phyloP scores from a whole-genome alignment of 2,113 vertebrate genomes.

The Marmota flaviventris region DNA sequence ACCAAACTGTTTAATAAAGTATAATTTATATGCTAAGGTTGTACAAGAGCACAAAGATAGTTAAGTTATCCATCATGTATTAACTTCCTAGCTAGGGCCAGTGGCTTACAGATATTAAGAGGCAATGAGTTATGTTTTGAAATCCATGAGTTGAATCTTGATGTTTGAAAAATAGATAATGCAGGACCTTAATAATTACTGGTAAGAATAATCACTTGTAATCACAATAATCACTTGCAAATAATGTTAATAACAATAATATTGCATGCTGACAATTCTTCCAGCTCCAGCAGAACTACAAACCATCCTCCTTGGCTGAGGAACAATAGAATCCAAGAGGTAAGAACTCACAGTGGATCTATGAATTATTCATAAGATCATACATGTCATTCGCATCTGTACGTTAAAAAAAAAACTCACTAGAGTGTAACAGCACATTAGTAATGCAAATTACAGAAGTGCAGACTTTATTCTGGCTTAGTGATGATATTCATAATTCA shows the following conservation, averaged over 20 bases:
- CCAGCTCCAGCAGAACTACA: constrained; percentile 38
- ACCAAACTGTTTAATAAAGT: constrained; percentile 44
- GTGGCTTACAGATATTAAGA: background rate
- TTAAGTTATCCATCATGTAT: background rate
- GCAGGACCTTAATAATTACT: constrained; percentile 54
- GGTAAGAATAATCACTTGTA: constrained; percentile 64
- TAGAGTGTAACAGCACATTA: constrained; percentile 71
- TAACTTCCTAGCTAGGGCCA: background rate
- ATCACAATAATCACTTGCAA: constrained; percentile 73
- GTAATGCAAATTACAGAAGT: constrained; percentile 77
- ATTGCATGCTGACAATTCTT: constrained; percentile 57
- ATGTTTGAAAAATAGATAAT: constrained; percentile 47
- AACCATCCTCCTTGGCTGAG: constrained; percentile 33
- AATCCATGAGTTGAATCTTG: constrained; percentile 30
- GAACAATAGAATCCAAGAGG: constrained; percentile 78
- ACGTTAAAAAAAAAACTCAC: constrained; percentile 8
- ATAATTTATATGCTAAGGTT: background rate
- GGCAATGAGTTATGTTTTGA: constrained; percentile 49
- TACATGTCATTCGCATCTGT: constrained; percentile 75
- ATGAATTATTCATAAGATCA: constrained; percentile 82
- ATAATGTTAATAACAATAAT: constrained; percentile 68
- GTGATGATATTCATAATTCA: constrained; percentile 57
- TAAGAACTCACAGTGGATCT: constrained; percentile 59
- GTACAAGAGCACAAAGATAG: background rate
- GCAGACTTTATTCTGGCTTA: constrained; percentile 64